These are phyloP conservation scores for Gobius niger DNA, from an alignment of 2,113 vertebrate genomes.

Conservation along the genomic window DNA sequence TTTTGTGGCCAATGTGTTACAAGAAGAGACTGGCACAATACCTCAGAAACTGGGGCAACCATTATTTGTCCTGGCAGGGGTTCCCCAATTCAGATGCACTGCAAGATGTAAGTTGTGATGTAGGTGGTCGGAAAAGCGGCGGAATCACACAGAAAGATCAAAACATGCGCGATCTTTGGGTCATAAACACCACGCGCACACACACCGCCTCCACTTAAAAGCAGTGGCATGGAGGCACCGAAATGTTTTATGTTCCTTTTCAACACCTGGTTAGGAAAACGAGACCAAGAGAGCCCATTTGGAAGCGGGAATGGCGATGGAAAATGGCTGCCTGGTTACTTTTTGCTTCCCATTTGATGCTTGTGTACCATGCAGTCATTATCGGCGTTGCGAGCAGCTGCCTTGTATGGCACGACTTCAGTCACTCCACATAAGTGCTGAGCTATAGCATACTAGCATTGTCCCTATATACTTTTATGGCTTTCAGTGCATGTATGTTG, in stretches of 20 bases:
- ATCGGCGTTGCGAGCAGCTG: constrained; percentile 47
- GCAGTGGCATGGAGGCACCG: constrained; percentile 47
- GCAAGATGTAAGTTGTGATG: constrained; percentile 20
- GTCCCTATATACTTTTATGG: constrained; percentile 27
- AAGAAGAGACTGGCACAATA: constrained; percentile 24
- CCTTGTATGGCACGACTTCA: constrained; percentile 55
- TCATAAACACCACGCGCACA: constrained; percentile 53
- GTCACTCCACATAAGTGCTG: constrained; percentile 30
- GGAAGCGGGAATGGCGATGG: constrained; percentile 26
- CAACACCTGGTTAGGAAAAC: constrained; percentile 60
- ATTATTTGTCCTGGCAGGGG: constrained; percentile 49
- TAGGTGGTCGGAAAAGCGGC: constrained; percentile 67
- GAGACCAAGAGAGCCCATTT: constrained; percentile 26
- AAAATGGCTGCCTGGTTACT: constrained; percentile 37
- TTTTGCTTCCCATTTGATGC: constrained; percentile 49
- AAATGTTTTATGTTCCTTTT: constrained; percentile 69
- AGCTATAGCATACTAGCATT: constrained; percentile 15
- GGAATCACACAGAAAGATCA: constrained; percentile 40
- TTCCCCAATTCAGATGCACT: constrained; percentile 27
- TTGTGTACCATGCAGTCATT: constrained; percentile 62
- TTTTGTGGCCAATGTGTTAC: constrained; percentile 19
- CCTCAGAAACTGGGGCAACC: constrained; percentile 25
- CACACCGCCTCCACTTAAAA: constrained; percentile 49
- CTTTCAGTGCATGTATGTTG: constrained; percentile 20
- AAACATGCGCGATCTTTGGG: constrained; percentile 43